Conservation (phyloP, 1,140 invertebrate species). For the Diorhabda sublineata region DNA sequence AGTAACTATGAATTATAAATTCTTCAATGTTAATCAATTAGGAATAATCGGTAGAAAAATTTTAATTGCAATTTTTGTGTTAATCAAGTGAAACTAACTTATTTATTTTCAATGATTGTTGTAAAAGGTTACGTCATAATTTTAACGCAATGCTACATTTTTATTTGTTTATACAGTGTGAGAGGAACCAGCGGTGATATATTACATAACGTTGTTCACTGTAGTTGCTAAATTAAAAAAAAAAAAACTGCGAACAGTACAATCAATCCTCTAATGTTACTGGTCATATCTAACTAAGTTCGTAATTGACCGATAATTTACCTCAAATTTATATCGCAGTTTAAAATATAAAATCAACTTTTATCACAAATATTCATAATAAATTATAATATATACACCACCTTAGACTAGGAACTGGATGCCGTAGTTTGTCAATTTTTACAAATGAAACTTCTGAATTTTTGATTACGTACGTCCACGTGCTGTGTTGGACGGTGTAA, state of each 20-base stretch:
- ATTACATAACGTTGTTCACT: background rate
- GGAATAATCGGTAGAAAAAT: background rate
- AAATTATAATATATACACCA: no score
- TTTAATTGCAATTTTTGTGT: background rate
- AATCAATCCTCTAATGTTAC: no score
- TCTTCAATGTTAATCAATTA: background rate
- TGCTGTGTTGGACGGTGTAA: no score
- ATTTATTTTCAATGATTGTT: background rate
- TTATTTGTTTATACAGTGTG: background rate
- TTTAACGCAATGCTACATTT: background rate
- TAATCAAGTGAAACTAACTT: background rate
- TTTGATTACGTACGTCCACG: no score
- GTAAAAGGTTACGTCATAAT: slow-evolving; percentile 1
- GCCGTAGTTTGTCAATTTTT: no score
- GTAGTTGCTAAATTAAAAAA: background rate
- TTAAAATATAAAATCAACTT: no score
- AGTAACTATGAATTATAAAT: background rate
- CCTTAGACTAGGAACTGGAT: no score
- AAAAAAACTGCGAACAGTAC: background rate
- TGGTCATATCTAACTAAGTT: no score
- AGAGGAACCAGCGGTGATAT: background rate
- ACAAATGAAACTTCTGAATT: no score
- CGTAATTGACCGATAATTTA: no score
- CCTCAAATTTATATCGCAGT: no score
- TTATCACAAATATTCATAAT: no score